These are phyloP conservation scores for Nannospalax galili DNA, from an alignment of 2,113 vertebrate species.

Conservation along the genomic window DNA sequence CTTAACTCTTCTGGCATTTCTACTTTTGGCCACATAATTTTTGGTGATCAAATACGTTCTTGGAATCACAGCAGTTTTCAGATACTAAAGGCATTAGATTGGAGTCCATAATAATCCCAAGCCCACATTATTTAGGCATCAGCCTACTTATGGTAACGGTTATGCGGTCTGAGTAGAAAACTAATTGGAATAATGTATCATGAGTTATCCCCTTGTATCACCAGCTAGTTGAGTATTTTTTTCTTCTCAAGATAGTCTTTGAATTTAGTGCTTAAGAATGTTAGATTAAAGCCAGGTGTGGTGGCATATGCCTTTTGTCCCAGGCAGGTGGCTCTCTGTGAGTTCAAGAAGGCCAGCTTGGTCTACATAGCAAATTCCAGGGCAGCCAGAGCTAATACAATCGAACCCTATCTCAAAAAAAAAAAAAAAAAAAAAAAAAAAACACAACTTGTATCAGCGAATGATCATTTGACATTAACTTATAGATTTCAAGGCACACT, in stretches of 20 bases:
- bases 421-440: too few species aligned
- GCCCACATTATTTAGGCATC: not conserved
- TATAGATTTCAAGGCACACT: not conserved
- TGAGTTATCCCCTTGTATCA: not conserved
- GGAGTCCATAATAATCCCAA: not conserved
- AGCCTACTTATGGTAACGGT: not conserved
- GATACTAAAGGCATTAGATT: not conserved
- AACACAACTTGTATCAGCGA: too few species aligned
- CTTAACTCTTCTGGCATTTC: not conserved
- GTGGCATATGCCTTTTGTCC: too few species aligned
- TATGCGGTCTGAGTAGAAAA: not conserved
- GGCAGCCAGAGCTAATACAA: too few species aligned
- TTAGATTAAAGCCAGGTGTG: not conserved
- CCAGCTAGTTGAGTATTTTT: not conserved
- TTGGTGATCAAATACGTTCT: slow-evolving; percentile 39
- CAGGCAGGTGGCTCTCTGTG: too few species aligned
- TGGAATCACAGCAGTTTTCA: not conserved
- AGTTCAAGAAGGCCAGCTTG: too few species aligned
- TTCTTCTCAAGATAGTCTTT: not conserved
- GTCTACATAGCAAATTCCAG: too few species aligned
- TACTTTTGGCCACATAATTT: not conserved
- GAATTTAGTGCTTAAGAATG: slow-evolving; percentile 13
- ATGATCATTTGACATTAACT: not conserved
- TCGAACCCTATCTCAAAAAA: too few species aligned
- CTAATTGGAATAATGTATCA: not conserved